phyloP scores from a whole-genome alignment of 2,888 invertebrate genomes.

The Griposia aprilina region DNA sequence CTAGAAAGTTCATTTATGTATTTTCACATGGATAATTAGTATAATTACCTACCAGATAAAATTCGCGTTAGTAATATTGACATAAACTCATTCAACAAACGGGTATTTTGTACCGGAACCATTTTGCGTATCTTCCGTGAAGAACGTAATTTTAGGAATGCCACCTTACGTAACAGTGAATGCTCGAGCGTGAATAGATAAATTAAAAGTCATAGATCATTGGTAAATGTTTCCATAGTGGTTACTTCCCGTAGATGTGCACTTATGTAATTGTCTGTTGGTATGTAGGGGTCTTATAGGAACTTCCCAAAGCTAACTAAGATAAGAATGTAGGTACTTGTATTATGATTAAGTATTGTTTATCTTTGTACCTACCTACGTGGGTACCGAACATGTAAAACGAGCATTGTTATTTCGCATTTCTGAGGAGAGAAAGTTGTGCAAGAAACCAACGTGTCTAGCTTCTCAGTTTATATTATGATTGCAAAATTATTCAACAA shows the following conservation, averaged over 20 bases:
- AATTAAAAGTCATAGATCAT: slow-evolving; percentile 64
- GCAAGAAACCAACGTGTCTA: slow-evolving; percentile 66
- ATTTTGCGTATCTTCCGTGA: slow-evolving; percentile 72
- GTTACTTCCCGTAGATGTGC: slow-evolving; percentile 68
- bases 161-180: slow-evolving; percentile 75
- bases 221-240: slow-evolving; percentile 57
- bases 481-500: slow-evolving; percentile 69
- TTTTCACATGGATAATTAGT: slow-evolving; percentile 57
- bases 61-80: slow-evolving; percentile 62
- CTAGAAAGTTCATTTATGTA: slow-evolving; percentile 82
- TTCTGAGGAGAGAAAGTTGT: slow-evolving; percentile 76
- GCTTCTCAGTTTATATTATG: slow-evolving; percentile 65
- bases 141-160: slow-evolving; percentile 71
- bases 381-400: slow-evolving; percentile 63
- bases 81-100: slow-evolving; percentile 42
- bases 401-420: slow-evolving; percentile 68
- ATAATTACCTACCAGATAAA: slow-evolving; percentile 57
- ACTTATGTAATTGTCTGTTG: slow-evolving; percentile 69
- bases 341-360: slow-evolving; percentile 62
- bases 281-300: slow-evolving; percentile 39
- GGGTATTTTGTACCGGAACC: slow-evolving; percentile 67
- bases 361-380: slow-evolving; percentile 56
- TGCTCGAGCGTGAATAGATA: slow-evolving; percentile 71
- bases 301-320: slow-evolving; percentile 63
- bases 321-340: slow-evolving; percentile 52